Conservation (phyloP, 2,888 invertebrate species). For the Polyommatus icarus region DNA sequence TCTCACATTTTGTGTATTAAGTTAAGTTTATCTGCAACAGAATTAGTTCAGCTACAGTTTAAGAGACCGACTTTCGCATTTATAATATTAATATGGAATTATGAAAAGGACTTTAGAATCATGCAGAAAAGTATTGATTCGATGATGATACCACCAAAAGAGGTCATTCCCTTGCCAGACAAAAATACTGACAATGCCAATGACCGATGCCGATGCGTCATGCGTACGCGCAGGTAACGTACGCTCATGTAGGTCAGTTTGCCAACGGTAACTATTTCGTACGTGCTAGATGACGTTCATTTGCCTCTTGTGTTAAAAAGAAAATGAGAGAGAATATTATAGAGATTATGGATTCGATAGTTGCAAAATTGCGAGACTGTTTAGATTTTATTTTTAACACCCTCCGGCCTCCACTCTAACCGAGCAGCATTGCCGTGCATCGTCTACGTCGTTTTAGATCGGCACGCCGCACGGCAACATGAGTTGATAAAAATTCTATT, state of each 20-base stretch:
- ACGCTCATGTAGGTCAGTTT: slow-evolving; percentile 5
- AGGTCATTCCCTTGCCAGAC: background rate
- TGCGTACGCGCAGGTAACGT: background rate
- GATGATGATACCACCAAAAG: background rate
- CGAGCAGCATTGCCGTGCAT: too few relatives aligned
- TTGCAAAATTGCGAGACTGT: too few relatives aligned
- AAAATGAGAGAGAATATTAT: background rate
- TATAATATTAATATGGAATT: background rate
- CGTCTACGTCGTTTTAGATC: too few relatives aligned
- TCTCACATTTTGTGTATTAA: too few relatives aligned
- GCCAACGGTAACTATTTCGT: slow-evolving; percentile 3
- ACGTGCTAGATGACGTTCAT: background rate
- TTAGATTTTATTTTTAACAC: too few relatives aligned
- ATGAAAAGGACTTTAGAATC: background rate
- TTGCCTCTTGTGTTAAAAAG: background rate
- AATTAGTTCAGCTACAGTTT: too few relatives aligned
- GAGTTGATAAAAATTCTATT: too few relatives aligned
- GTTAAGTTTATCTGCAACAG: too few relatives aligned
- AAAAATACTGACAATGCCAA: background rate
- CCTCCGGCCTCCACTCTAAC: too few relatives aligned
- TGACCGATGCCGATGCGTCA: slow-evolving; percentile 15
- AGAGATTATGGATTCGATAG: too few relatives aligned
- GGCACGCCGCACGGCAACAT: too few relatives aligned
- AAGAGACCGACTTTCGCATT: too few relatives aligned
- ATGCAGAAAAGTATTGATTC: background rate